Conservation (phyloP, 2,888 invertebrate species). For the Sepioteuthis lessoniana region DNA sequence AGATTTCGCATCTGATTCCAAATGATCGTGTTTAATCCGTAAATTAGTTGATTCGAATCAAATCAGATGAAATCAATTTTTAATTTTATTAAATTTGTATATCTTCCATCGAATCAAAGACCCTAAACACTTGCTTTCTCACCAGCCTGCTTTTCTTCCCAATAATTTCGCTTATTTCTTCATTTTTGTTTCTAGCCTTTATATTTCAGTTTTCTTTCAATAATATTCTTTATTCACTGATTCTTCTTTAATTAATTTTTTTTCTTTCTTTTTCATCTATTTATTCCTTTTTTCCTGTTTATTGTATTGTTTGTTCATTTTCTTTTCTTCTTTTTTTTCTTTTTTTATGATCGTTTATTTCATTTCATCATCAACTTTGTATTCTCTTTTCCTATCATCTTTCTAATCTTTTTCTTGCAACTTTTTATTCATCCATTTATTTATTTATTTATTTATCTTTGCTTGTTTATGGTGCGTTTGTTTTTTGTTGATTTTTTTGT, state of each 20-base stretch:
- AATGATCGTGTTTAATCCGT: not conserved
- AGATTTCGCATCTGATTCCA: not conserved
- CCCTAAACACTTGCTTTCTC: not conserved
- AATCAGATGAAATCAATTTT: not conserved
- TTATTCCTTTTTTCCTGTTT: no score
- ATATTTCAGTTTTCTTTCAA: not conserved
- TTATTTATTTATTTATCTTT: no score
- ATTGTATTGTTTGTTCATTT: no score
- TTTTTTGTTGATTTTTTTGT: no score
- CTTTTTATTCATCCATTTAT: no score
- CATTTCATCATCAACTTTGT: no score
- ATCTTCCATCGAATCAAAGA: not conserved
- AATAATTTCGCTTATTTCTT: not conserved
- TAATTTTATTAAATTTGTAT: slow-evolving; percentile 20
- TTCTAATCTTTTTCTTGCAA: no score
- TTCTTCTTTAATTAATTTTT: not conserved
- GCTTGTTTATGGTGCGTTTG: no score
- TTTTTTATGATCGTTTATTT: no score
- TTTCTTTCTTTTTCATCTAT: not conserved
- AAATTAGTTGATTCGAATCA: slow-evolving; percentile 20
- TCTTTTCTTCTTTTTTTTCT: no score
- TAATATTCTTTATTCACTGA: not conserved
- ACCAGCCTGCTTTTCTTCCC: not conserved
- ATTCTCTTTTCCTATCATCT: no score
- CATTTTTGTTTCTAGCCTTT: not conserved